These are phyloP conservation scores for Thryonomys swinderianus DNA, from an alignment of 2,113 vertebrate species.

Conservation along the genomic window DNA sequence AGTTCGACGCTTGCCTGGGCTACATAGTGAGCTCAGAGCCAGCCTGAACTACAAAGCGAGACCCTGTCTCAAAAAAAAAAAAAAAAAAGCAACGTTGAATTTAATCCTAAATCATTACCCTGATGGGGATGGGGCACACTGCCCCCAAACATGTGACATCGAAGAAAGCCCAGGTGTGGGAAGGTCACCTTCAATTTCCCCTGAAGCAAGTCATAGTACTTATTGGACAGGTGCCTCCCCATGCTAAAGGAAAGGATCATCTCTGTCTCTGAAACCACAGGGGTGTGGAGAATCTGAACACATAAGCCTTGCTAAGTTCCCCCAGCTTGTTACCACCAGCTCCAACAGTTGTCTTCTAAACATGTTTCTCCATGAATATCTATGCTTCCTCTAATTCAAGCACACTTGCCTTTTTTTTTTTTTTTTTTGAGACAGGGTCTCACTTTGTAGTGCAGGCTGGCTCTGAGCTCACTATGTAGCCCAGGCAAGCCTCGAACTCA, in stretches of 20 bases:
- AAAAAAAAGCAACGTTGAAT: too few relatives aligned
- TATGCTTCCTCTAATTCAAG: not conserved
- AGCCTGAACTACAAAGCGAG: too few relatives aligned
- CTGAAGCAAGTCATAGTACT: not conserved
- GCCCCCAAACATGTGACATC: not conserved
- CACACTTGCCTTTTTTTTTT: too few relatives aligned
- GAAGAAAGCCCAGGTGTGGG: not conserved
- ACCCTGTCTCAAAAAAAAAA: too few relatives aligned
- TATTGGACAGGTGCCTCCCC: not conserved
- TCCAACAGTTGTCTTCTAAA: not conserved
- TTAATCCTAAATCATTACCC: not conserved
- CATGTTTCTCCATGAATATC: not conserved
- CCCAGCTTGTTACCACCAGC: too few relatives aligned
- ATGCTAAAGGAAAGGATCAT: not conserved
- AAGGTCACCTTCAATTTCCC: not conserved
- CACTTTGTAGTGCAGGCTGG: too few relatives aligned
- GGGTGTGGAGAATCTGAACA: not conserved
- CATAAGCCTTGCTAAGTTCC: not conserved
- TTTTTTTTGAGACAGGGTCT: too few relatives aligned
- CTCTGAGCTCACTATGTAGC: too few relatives aligned
- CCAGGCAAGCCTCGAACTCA: too few relatives aligned
- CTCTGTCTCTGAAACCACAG: not conserved
- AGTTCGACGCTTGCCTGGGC: too few relatives aligned
- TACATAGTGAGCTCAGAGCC: too few relatives aligned
- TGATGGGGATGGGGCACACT: not conserved